Evolutionary conservation across 2,797 vertebrate genomes (phyloP), one percentile per base, ranked within the genome.

Genomic region (Momotus momota): DNA sequence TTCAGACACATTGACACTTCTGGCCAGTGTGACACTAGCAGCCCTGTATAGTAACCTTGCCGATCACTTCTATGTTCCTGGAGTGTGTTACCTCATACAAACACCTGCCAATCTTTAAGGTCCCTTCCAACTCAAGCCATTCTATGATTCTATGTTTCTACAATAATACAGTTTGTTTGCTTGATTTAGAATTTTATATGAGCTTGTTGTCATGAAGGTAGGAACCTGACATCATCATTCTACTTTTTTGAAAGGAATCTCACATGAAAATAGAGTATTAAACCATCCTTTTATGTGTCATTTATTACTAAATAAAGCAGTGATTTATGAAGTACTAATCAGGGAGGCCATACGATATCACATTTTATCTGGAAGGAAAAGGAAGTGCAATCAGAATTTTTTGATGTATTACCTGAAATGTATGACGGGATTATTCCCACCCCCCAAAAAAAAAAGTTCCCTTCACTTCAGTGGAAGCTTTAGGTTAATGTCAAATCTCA

Each of bases 391-490:
- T 58, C 11, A 11, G 51, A n/a, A 55, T 67, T 43, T 83, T 92
- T 55, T 31, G 69, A 79, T 3, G 69, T 10, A 35, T 86, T 88
- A 14, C 18, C 49, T 75, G 43, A 73, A 85, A 85, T 52, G 2
- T 52, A 58, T 66, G 10, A 58, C 10, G 6, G 7, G n/a, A 8
- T 10, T 3, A 7, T 20, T 31, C 17, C 19, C 29, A 35, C 2
- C 3, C 1, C 18, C 21, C 1, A 0, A 6, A 22, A 55, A n/a
- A 46, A 49, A 33, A 60, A 3, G 5, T 41, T 40, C 12, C 14
- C 26, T 62, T 52, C 15, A 45, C 9, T 84, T 52, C 10, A 45
- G 0, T 4, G 10, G 27, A 87, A 89, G 7, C 2, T 70, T 80
- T 77, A 45, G 43, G 23, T 73, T 43, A 65, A 17, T 35, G 25